Evolutionary conservation across 1,140 invertebrate genomes (phyloP).

Genomic region (Microvelia longipes): DNA sequence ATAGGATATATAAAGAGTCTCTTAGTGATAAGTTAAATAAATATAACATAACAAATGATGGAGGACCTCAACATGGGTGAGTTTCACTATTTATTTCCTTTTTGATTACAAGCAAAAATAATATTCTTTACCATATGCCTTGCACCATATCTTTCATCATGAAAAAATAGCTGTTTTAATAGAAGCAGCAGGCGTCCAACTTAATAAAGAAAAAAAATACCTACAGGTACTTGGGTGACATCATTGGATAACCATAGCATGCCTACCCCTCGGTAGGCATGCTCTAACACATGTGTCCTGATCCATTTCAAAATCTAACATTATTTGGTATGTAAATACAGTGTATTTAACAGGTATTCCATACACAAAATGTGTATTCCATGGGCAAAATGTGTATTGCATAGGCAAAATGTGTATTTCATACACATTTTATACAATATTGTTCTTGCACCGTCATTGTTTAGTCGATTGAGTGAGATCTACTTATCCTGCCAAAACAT

Average conservation of each 20-base stretch:
- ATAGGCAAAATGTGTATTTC: background rate
- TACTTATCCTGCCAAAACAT: too few species aligned
- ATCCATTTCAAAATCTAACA: background rate
- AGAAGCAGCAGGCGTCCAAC: too few species aligned
- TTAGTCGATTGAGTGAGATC: too few species aligned
- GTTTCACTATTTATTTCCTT: slow-evolving; percentile 7
- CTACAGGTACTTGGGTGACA: too few species aligned
- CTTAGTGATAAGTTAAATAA: slow-evolving; percentile 65
- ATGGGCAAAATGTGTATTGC: background rate
- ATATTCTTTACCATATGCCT: background rate
- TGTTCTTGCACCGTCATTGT: too few species aligned
- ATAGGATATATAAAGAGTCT: slow-evolving; percentile 73
- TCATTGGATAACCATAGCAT: too few species aligned
- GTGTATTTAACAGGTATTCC: background rate
- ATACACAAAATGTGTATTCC: background rate
- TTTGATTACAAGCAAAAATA: background rate
- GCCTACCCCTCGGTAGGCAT: too few species aligned
- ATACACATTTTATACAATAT: background rate
- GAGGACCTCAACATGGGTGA: slow-evolving; percentile 85
- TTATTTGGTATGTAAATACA: background rate
- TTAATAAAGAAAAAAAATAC: too few species aligned
- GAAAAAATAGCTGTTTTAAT: too few species aligned
- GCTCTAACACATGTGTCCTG: too few species aligned
- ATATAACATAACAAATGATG: slow-evolving; percentile 84
- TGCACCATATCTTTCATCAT: too few species aligned